Base-by-base conservation (phyloP, 2,888 invertebrate species). In the Mythimna vitellina region DNA sequence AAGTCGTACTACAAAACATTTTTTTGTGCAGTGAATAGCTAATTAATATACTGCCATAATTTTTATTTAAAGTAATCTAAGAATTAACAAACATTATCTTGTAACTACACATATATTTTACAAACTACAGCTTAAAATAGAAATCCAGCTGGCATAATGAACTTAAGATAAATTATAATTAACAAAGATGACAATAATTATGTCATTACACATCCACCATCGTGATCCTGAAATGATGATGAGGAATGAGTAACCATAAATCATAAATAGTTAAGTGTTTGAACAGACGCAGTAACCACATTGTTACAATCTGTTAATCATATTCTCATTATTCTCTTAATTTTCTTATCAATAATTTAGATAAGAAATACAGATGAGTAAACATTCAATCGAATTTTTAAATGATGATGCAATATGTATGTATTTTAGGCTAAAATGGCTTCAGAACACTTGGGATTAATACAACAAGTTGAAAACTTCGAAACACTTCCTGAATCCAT, bases 391-490 rank as follows among this genome's bases (percentile, higher is more conserved):
- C 29, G n/a, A 25, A 51, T 32, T 62, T 42, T 51, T 3, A 49
- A 63, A 77, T 53, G 22, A 75, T 76, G 70, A 77, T 70, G 71
- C 63, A 77, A 76, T 70, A 0, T 25, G 1, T 51, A 32, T 64
- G 1, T 54, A 49, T 82, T 81, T 49, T 65, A 81, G 81, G 60
- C 35, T 32, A 76, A 68, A n/a, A 82, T 82, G 76, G 80, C 80
- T 49, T 65, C 83, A 20, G 56, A 78, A 29, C 68, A 78, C 17
- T 70, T 68, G 0, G 51, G 73, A 32, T 53, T 82, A 53, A 57
- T 82, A 60, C 68, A 80, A 35, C 63, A 82, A 74, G 83, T 82
- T 10, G 83, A 82, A 61, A 61, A 49, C 69, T 77, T 80, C 62
- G 82, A 82, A 54, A 70, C 12, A 20, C 65, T 73, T 20, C 81